phyloP scores from a whole-genome alignment of 1,140 invertebrate species.

The Drosophila pachea region DNA sequence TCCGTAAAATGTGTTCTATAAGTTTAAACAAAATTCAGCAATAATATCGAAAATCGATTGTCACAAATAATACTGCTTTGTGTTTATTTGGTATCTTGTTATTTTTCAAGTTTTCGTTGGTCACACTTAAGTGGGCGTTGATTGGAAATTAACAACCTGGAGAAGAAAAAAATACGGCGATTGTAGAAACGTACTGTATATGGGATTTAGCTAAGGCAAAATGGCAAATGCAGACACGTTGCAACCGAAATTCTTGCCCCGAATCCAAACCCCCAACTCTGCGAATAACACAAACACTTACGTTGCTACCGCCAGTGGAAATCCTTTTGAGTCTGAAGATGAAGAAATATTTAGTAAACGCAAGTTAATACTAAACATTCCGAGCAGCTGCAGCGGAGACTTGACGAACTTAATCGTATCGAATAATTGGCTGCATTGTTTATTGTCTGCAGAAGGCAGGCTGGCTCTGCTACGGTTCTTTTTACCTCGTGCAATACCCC shows the following conservation, averaged over 20 bases:
- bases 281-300: slow-evolving; percentile 24
- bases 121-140: slow-evolving; percentile 32
- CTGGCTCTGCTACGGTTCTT: slow-evolving; percentile 90
- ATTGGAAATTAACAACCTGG: slow-evolving; percentile 21
- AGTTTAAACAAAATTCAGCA: no score
- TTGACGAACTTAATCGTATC: slow-evolving; percentile 90
- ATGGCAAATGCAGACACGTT: slow-evolving; percentile 53
- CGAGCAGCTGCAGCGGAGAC: slow-evolving; percentile 80
- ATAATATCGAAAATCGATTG: no score
- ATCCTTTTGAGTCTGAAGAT: slow-evolving; percentile 78
- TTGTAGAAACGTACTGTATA: background rate
- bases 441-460: slow-evolving; percentile 90
- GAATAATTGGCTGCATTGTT: slow-evolving; percentile 90
- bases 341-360: slow-evolving; percentile 88
- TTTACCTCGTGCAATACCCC: slow-evolving; percentile 86
- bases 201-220: background rate
- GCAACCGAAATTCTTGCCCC: slow-evolving; percentile 59
- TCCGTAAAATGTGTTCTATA: no score
- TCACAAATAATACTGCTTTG: background rate
- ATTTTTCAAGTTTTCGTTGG: slow-evolving; percentile 8
- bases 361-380: slow-evolving; percentile 88
- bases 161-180: background rate
- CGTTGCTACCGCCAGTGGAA: slow-evolving; percentile 51
- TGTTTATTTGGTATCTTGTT: slow-evolving; percentile 3
- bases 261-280: slow-evolving; percentile 24